Conservation (phyloP, 2,113 vertebrate genomes). For the Callocephalon fimbriatum region DNA sequence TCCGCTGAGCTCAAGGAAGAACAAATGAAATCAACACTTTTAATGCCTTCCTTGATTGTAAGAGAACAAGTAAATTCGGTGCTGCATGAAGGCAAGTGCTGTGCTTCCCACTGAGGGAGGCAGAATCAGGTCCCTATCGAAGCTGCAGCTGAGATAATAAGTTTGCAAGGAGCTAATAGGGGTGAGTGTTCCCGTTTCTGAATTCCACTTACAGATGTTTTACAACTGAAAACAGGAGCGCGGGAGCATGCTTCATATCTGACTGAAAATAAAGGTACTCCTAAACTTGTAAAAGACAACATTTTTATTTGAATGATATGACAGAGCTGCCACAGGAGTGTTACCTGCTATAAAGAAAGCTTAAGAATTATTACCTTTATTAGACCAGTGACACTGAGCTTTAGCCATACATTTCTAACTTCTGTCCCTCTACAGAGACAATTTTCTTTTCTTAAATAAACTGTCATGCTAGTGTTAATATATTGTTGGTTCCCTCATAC, state of each 20-base stretch:
- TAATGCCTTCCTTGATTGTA: no score
- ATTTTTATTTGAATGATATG: slow-evolving; percentile 88
- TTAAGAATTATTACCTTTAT: slow-evolving; percentile 96
- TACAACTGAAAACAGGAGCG: slow-evolving; percentile 66
- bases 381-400: slow-evolving; percentile 91
- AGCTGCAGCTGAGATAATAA: slow-evolving; percentile 11
- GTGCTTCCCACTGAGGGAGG: background rate
- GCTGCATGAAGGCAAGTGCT: background rate
- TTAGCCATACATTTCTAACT: slow-evolving; percentile 92
- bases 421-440: slow-evolving; percentile 95
- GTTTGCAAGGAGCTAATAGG: slow-evolving; percentile 51
- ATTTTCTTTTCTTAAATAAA: slow-evolving; percentile 99
- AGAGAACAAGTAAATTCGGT: no score
- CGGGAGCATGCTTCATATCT: slow-evolving; percentile 72
- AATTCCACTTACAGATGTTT: slow-evolving; percentile 56
- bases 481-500: slow-evolving; percentile 94
- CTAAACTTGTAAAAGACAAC: slow-evolving; percentile 87
- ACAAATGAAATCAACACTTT: no score
- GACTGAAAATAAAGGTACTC: slow-evolving; percentile 81
- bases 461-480: slow-evolving; percentile 99
- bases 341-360: slow-evolving; percentile 90
- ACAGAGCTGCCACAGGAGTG: slow-evolving; percentile 83
- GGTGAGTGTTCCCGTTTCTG: background rate
- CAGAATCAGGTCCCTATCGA: background rate
- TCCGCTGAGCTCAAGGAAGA: no score